A percentile compares a stretch with the other conserved stretches of the same genome.
Evolutionary conservation across 53 echinoderm and acorn worm genomes (phyloP).

Genomic region (Luidia sarsii): DNA sequence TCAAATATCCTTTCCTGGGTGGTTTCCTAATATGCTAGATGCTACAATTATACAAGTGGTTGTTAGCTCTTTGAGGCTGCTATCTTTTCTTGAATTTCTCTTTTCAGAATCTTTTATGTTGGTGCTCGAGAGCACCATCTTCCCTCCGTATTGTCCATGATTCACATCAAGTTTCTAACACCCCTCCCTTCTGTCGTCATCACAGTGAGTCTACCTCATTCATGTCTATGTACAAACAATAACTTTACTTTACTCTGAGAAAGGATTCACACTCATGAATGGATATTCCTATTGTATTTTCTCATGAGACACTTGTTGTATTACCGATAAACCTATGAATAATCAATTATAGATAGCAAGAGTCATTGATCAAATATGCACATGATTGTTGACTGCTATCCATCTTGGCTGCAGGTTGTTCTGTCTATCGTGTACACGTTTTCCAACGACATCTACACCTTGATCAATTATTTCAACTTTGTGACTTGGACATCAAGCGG

Average conservation of each 20-base stretch:
- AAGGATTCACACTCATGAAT: too few species aligned
- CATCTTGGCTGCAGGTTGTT: slow-evolving; percentile 13
- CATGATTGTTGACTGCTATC: too few species aligned
- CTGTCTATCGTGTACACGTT: slow-evolving; percentile 54
- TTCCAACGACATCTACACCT: slow-evolving; percentile 75
- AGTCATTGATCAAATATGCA: too few species aligned
- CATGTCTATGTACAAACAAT: too few species aligned
- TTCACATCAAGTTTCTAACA: slow-evolving; percentile 41
- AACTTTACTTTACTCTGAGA: too few species aligned
- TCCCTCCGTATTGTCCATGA: slow-evolving; percentile 35
- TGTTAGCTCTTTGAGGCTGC: background rate
- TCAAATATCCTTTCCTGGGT: too few species aligned
- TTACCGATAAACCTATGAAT: too few species aligned
- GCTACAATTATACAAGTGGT: too few species aligned
- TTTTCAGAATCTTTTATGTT: slow-evolving; percentile 27
- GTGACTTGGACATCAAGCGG: slow-evolving; percentile 88
- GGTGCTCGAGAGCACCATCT: slow-evolving; percentile 33
- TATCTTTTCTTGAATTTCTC: background rate
- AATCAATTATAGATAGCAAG: too few species aligned
- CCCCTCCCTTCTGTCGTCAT: slow-evolving; percentile 33
- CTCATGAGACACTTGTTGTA: too few species aligned
- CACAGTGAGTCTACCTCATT: slow-evolving; percentile 3
- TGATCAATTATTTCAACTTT: slow-evolving; percentile 97
- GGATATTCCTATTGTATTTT: too few species aligned
- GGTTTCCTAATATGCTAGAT: too few species aligned